Evolutionary conservation across 2,113 vertebrate genomes (phyloP).

Genomic region (Istiophorus platypterus): DNA sequence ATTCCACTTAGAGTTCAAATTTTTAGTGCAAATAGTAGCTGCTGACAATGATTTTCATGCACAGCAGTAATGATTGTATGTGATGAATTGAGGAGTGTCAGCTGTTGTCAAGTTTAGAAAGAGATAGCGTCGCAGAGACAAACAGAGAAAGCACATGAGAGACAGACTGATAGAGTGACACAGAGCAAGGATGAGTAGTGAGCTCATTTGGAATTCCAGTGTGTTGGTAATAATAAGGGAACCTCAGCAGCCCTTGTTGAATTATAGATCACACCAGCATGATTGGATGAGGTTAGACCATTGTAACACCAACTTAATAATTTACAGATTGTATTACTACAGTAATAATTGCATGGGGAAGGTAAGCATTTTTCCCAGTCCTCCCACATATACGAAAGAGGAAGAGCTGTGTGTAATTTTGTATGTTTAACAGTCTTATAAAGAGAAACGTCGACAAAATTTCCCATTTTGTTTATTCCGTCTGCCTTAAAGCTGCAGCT

Average conservation of each 20-base stretch:
- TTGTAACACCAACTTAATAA: slow-evolving; percentile 81
- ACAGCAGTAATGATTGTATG: slow-evolving; percentile 60
- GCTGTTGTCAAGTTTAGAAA: slow-evolving; percentile 65
- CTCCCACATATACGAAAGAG: slow-evolving; percentile 30
- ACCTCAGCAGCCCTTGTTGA: slow-evolving; percentile 80
- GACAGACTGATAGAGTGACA: slow-evolving; percentile 65
- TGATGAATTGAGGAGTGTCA: slow-evolving; percentile 54
- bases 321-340: slow-evolving; percentile 83
- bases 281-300: slow-evolving; percentile 84
- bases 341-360: slow-evolving; percentile 75
- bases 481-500: slow-evolving; percentile 30
- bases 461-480: neutral
- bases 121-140: slow-evolving; percentile 47
- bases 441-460: neutral
- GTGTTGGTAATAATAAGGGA: slow-evolving; percentile 80
- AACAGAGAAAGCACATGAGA: slow-evolving; percentile 34
- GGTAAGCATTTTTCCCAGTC: slow-evolving; percentile 50
- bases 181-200: slow-evolving; percentile 55
- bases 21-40: slow-evolving; percentile 33
- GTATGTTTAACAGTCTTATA: slow-evolving; percentile 8
- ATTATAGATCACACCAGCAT: slow-evolving; percentile 83
- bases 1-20: slow-evolving; percentile 46
- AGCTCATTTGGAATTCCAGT: slow-evolving; percentile 75
- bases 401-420: slow-evolving; percentile 2
- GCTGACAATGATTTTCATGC: slow-evolving; percentile 60